phyloP scores from a whole-genome alignment of 2,888 invertebrate genomes.

The Fissipunctia ypsillon region DNA sequence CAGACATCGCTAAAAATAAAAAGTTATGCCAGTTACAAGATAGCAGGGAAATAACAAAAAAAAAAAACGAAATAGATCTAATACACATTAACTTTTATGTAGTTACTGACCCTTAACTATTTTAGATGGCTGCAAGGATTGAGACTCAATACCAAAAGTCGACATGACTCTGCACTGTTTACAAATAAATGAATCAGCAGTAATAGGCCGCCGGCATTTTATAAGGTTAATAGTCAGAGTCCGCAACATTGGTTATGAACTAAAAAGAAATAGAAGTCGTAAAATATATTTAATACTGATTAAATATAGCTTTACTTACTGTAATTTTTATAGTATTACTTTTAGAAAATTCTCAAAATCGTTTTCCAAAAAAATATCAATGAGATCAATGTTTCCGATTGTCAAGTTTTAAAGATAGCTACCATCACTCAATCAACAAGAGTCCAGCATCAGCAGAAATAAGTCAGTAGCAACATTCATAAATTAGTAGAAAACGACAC shows the following conservation, averaged over 20 bases:
- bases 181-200: conserved; percentile 86
- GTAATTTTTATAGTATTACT: conserved; percentile 39
- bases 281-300: conserved; percentile 41
- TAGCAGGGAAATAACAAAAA: not conserved
- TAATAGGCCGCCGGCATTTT: conserved; percentile 85
- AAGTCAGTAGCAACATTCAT: not conserved
- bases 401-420: conserved; percentile 38
- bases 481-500: not conserved
- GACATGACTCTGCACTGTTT: conserved; percentile 78
- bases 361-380: conserved; percentile 29
- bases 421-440: not conserved
- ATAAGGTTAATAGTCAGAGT: conserved; percentile 84
- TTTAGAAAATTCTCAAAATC: conserved; percentile 27
- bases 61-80: not conserved
- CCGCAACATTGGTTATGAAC: conserved; percentile 81
- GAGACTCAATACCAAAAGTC: conserved; percentile 71
- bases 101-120: conserved; percentile 85
- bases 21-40: conserved; percentile 1
- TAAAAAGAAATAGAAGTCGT: conserved; percentile 51
- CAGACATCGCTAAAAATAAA: conserved; percentile 84
- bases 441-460: not conserved
- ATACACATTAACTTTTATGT: conserved; percentile 1
- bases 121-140: conserved; percentile 72
- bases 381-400: conserved; percentile 56
- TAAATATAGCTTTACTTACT: conserved; percentile 60